Base-by-base conservation (phyloP, 2,797 vertebrate genomes). In the Pogonophryne albipinna region DNA sequence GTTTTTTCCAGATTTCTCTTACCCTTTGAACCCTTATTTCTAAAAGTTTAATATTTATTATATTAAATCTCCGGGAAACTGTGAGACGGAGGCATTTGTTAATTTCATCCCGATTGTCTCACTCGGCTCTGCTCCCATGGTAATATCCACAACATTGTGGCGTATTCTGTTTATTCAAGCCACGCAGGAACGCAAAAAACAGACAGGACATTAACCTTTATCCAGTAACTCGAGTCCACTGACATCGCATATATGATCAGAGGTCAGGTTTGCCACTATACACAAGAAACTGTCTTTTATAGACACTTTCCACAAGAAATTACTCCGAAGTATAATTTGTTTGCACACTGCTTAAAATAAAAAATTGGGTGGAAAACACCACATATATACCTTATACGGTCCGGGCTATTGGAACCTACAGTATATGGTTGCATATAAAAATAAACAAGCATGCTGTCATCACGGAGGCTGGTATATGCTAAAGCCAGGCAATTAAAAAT, bases 401-500 rank as follows among this genome's bases (percentile, higher is more conserved):
- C 34, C 1, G 8, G 23, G 19, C 68, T 60, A 71, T 78, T 81
- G 68, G 55, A 78, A 66, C 70, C 74, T 91, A n/a, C n/a, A n/a
- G n/a, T n/a, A 92, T 87, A 91, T 80, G 67, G 82, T 71, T 73
- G 65, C 84, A 73, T 85, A 84, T 92, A 85, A 91, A 93, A 93
- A 90, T 89, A 91, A 93, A 91, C 87, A 87, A 87, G 84, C 75
- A 38, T 83, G 87, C 86, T 87, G 87, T 89, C 85, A 91, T 93
- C 83, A 79, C 84, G 74, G 83, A 82, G 82, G 81, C 82, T 83
- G 74, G 85, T 91, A 76, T 80, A 86, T 68, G 74, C 84, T 69
- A 75, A 91, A 88, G 80, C 70, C 90, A 91, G 74, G 80, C 88
- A 85, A 89, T 91, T 90, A 83, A 91, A 93, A 93, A 92, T 88